Evolutionary conservation across 2,797 vertebrate genomes (phyloP).

Genomic region (Morus bassanus): DNA sequence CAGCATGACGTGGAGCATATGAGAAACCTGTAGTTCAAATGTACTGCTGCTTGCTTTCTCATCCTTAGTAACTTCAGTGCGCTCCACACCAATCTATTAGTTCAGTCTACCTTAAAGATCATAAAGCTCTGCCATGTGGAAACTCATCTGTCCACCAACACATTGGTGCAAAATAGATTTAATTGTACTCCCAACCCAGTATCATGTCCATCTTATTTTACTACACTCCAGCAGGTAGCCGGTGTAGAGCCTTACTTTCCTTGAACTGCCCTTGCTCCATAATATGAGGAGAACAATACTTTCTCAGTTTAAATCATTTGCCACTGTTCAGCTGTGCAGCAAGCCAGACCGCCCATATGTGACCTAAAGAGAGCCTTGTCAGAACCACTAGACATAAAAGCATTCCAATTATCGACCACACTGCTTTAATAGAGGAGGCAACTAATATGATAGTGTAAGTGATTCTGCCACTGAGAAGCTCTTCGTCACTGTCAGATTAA

Average conservation of each 20-base stretch:
- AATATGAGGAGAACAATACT: slow-evolving; percentile 81
- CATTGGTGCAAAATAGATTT: slow-evolving; percentile 82
- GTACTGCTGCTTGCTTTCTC: slow-evolving; percentile 86
- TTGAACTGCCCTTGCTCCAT: slow-evolving; percentile 87
- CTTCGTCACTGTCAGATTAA: slow-evolving; percentile 85
- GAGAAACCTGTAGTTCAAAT: slow-evolving; percentile 90
- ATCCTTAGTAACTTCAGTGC: slow-evolving; percentile 85
- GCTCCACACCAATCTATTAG: slow-evolving; percentile 84
- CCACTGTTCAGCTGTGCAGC: slow-evolving; percentile 89
- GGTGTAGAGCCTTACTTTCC: slow-evolving; percentile 77
- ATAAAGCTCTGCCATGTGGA: slow-evolving; percentile 85
- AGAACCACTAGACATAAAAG: slow-evolving; percentile 92
- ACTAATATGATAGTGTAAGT: slow-evolving; percentile 82
- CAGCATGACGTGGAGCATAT: slow-evolving; percentile 87
- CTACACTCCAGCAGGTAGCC: slow-evolving; percentile 82
- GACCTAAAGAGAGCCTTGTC: slow-evolving; percentile 88
- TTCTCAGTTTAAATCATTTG: slow-evolving; percentile 93
- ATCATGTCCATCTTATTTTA: slow-evolving; percentile 87
- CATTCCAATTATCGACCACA: slow-evolving; percentile 89
- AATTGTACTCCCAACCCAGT: slow-evolving; percentile 86
- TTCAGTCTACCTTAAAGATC: slow-evolving; percentile 86
- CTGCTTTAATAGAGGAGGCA: slow-evolving; percentile 81
- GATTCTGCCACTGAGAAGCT: slow-evolving; percentile 79
- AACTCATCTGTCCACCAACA: slow-evolving; percentile 85
- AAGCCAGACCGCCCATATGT: slow-evolving; percentile 83